phyloP scores from a whole-genome alignment of 1,140 invertebrate genomes.

The Pogonus chalceus region DNA sequence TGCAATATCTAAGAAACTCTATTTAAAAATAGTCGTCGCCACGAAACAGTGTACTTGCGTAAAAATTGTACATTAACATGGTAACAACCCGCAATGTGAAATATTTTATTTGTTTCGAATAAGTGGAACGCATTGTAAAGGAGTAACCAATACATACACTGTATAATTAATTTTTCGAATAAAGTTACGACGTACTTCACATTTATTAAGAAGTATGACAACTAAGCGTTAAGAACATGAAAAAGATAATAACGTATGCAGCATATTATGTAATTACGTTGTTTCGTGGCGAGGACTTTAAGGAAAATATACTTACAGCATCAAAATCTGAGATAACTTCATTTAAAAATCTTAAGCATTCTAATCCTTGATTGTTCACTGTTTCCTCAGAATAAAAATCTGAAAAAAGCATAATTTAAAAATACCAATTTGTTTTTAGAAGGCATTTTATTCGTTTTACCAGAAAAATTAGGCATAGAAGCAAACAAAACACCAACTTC shows the following conservation, averaged over 20 bases:
- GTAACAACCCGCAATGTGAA: neutral
- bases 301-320: slow-evolving; percentile 54
- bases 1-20: too few relatives aligned
- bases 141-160: too few relatives aligned
- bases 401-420: slow-evolving; percentile 33
- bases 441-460: slow-evolving; percentile 31
- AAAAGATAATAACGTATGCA: too few relatives aligned
- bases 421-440: neutral
- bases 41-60: slow-evolving; percentile 11
- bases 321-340: slow-evolving; percentile 98
- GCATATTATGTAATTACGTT: too few relatives aligned
- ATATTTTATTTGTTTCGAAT: neutral
- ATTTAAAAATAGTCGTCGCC: too few relatives aligned
- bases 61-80: neutral
- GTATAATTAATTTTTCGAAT: too few relatives aligned
- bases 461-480: slow-evolving; percentile 89
- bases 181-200: too few relatives aligned
- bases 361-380: slow-evolving; percentile 91
- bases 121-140: neutral
- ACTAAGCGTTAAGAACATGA: too few relatives aligned
- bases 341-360: slow-evolving; percentile 91
- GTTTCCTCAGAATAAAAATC: slow-evolving; percentile 94
- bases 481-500: slow-evolving; percentile 89
- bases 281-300: too few relatives aligned
- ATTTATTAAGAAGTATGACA: too few relatives aligned